Percentiles rank a stretch among this genome's conserved stretches.
phyloP scores from a whole-genome alignment of 2,888 invertebrate species.

The Drosophila formosana region DNA sequence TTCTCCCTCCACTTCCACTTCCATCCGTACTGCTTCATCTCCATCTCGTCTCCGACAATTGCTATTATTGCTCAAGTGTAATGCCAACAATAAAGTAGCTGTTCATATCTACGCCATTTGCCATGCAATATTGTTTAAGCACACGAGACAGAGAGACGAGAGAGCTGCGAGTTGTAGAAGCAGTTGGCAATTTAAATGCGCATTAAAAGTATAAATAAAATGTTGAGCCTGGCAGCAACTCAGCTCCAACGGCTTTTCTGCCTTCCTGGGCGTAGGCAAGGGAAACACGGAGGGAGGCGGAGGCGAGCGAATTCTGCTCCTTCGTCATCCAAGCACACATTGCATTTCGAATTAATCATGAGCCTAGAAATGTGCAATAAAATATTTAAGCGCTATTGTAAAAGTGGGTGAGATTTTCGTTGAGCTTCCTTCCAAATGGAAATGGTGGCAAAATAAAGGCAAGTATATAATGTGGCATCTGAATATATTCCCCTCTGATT shows the following conservation, averaged over 20 bases:
- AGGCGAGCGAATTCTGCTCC: constrained; percentile 4
- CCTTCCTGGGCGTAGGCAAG: neutral
- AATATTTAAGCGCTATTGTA: constrained; percentile 50
- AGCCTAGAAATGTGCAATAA: constrained; percentile 59
- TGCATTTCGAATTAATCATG: constrained; percentile 63
- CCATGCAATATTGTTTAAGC: constrained; percentile 68
- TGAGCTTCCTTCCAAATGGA: neutral
- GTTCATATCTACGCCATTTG: constrained; percentile 72
- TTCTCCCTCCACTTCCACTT: neutral
- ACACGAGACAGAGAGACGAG: constrained; percentile 17
- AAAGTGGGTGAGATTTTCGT: constrained; percentile 28
- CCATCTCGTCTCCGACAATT: constrained; percentile 47
- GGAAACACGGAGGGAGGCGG: neutral
- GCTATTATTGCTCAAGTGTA: constrained; percentile 71
- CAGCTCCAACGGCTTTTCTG: neutral
- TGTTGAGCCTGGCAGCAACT: constrained; percentile 33
- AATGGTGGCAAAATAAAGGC: neutral
- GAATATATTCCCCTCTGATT: neutral
- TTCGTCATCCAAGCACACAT: constrained; percentile 31
- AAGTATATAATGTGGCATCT: neutral
- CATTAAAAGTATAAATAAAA: constrained; percentile 66
- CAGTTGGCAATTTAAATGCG: constrained; percentile 57
- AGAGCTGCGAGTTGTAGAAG: constrained; percentile 16
- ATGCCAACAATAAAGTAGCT: constrained; percentile 72
- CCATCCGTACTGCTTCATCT: neutral